A percentile compares a stretch with the other conserved stretches of the same genome.
Conservation (phyloP, 2,113 vertebrate species). For the Nothobranchius kuhntae region DNA sequence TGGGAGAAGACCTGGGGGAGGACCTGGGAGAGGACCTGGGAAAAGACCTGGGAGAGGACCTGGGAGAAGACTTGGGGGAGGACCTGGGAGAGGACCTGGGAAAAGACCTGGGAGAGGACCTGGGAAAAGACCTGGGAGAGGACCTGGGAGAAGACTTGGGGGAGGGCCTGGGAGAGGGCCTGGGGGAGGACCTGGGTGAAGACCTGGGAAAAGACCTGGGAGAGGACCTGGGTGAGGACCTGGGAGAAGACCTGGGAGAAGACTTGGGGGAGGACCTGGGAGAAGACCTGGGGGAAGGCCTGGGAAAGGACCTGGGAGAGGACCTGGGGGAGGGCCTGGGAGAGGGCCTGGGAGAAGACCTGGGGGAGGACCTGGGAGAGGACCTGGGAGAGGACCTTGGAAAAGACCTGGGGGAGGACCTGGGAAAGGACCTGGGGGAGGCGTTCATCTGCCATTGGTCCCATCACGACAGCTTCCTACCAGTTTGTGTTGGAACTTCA, state of each 20-base stretch:
- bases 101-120: neutral
- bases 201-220: neutral
- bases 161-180: neutral
- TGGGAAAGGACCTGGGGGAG: slow-evolving; percentile 5
- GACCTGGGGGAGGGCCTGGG: neutral
- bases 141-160: neutral
- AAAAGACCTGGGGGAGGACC: slow-evolving; percentile 1
- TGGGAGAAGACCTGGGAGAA: neutral
- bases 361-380: neutral
- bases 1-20: too few species aligned
- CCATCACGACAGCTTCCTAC: slow-evolving; percentile 29
- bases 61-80: neutral
- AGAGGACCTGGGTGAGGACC: slow-evolving; percentile 5
- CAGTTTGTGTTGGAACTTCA: slow-evolving; percentile 4
- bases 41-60: neutral
- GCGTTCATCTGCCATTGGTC: slow-evolving; percentile 44
- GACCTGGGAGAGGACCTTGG: neutral
- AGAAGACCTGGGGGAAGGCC: neutral
- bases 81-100: neutral
- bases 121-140: slow-evolving; percentile 1
- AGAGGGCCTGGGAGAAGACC: neutral
- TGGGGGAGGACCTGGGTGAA: slow-evolving; percentile 2
- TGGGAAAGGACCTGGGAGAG: neutral
- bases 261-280: neutral
- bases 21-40: neutral